These are phyloP conservation scores for Ips nitidus DNA, from an alignment of 1,140 invertebrate species.

Conservation along the genomic window DNA sequence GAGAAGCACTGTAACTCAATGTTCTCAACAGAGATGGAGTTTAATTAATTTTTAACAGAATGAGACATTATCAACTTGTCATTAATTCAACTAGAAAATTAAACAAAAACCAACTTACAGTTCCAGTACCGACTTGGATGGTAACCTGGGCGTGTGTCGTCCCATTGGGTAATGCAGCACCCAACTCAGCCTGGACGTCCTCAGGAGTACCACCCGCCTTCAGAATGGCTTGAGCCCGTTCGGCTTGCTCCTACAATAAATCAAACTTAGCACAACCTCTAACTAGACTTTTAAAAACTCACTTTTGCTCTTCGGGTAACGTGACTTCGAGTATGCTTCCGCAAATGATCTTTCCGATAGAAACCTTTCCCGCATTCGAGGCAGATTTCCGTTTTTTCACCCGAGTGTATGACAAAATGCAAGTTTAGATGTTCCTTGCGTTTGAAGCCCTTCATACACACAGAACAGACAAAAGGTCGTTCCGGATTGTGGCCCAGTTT, in stretches of 20 bases:
- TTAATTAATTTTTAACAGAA: too few species aligned
- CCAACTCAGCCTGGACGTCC: conserved; percentile 23
- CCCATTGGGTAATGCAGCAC: conserved; percentile 16
- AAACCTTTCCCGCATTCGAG: conserved; percentile 74
- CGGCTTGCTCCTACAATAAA: conserved; percentile 34
- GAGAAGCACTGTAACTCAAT: too few species aligned
- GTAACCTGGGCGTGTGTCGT: conserved; percentile 56
- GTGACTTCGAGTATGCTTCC: conserved; percentile 76
- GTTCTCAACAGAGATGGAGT: too few species aligned
- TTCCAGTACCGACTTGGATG: conserved; percentile 55
- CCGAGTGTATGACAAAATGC: conserved; percentile 78
- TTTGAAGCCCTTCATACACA: conserved; percentile 76
- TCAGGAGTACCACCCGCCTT: conserved; percentile 29
- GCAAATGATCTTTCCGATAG: conserved; percentile 79
- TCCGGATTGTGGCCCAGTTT: conserved; percentile 78
- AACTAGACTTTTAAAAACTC: conserved; percentile 6
- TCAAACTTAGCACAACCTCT: not conserved
- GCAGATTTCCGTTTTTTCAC: conserved; percentile 73
- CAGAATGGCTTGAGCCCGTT: conserved; percentile 35
- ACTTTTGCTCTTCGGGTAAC: conserved; percentile 69
- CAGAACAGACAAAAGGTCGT: conserved; percentile 72
- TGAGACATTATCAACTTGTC: too few species aligned
- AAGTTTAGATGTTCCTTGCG: conserved; percentile 78
- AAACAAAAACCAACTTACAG: conserved; percentile 48
- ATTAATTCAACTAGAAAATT: not conserved